Evolutionary conservation across 1,140 invertebrate species (phyloP), one percentile per base, ranked within the genome.

Genomic region (Calycopis cecrops): DNA sequence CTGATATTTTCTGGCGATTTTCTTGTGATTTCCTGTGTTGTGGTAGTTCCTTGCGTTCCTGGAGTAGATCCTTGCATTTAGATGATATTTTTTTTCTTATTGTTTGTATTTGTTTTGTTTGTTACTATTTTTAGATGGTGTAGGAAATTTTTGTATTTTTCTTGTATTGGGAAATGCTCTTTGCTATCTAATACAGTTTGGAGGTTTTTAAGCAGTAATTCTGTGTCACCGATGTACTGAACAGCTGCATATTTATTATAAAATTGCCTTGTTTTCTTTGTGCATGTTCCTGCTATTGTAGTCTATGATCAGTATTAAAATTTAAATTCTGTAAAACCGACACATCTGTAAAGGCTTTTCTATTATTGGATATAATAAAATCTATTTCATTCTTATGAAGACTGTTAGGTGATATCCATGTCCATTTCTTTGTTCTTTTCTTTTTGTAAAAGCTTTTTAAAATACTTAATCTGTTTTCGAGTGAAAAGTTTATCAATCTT

Each of bases 291-390:
- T 34, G 35, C 4, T 35, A 64, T 51, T 21, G 38, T 42, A 50
- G 54, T 63, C 63, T 64, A 35, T 71, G 58, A 52, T 69, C 66
- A 1, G 66, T 58, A 48, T 60, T 62, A 37, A 69, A 71, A 52
- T 71, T 66, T 48, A 71, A 28, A 4, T 64, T 60, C n/a, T 64
- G 62, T 2, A 71, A 40, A 49, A 65, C 52, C 14, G 34, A 28
- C 0, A 65, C 47, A 21, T 68, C 55, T 12, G 14, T 51, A 17
- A 67, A 63, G 12, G 59, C 51, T 16, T 44, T 17, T 38, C 51
- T 61, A 28, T 61, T 40, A 10, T 17, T 60, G 54, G 65, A n/a
- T n/a, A 62, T 12, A 14, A 65, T 60, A 44, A 60, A 68, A 54
- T 68, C 62, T 4, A 67, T 67, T 53, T 62, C 65, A 44, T 69